Evolutionary conservation across 2,888 invertebrate species (phyloP), one percentile per base, ranked within the genome.

Genomic region (Diaprepes abbreviatus): DNA sequence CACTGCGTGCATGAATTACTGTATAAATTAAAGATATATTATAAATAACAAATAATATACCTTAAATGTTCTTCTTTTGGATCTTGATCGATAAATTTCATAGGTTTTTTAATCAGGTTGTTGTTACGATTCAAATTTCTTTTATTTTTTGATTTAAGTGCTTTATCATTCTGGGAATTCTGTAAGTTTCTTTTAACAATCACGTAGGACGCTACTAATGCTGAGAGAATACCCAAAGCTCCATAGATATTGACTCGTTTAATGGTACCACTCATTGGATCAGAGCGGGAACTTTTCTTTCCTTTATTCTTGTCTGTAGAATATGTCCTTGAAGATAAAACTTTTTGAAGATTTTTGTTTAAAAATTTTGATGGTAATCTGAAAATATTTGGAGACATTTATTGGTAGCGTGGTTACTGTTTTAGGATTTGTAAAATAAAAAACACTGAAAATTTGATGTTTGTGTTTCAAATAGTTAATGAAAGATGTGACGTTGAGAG

Each of bases 241-340:
- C 71, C 71, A 12, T 55, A 52, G 28, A 71, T 14, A 50, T 71
- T 71, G 1, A 67, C 36, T 36, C 64, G 66, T 1, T 45, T 70
- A 12, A 70, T 10, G 3, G 54, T 45, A 4, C 16, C 14, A 0
- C 7, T 1, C 3, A 17, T 6, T 7, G 60, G 54, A 6, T 50
- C 50, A 2, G 43, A n/a, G n/a, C 3, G 10, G 4, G 3, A 3
- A 1, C n/a, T 6, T 21, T n/a, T 59, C 0, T 17, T 19, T n/a
- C 17, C 40, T 7, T 6, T 43, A 2, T 19, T 54, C 5, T 9
- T 16, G 5, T 59, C 45, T 5, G 45, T 12, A 7, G 43, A 17
- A 9, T 67, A 67, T 14, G 60, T 31, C n/a, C 54, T 52, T 5
- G 24, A 38, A 2, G 54, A 40, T 28, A 67, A 12, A 4, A 55